phyloP scores from a whole-genome alignment of 1,140 invertebrate genomes.

The Maniola jurtina region DNA sequence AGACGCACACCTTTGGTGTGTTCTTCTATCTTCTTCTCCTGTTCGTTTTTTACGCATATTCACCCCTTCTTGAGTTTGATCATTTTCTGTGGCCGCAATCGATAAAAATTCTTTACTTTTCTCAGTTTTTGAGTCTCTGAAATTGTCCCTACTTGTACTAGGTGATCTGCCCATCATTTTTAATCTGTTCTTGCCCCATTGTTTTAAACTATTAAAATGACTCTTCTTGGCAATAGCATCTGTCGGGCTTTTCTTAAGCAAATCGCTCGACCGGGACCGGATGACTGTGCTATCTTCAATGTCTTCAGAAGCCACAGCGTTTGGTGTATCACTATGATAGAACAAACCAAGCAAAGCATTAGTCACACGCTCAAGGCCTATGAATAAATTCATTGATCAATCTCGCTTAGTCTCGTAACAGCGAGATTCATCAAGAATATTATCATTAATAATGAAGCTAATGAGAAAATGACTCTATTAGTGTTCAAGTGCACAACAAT shows the following conservation, averaged over 20 bases:
- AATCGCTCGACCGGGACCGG: constrained; percentile 84
- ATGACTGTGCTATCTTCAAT: constrained; percentile 74
- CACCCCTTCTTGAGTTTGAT: constrained; percentile 82
- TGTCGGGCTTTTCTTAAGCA: constrained; percentile 82
- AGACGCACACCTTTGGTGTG: constrained; percentile 86
- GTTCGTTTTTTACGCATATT: constrained; percentile 79
- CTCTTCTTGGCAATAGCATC: constrained; percentile 82
- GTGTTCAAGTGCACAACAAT: constrained; percentile 67
- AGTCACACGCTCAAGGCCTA: constrained; percentile 77
- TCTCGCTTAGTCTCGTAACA: constrained; percentile 66
- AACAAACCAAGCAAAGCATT: constrained; percentile 80
- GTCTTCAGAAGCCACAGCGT: constrained; percentile 80
- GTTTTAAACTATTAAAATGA: constrained; percentile 89
- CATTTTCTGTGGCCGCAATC: constrained; percentile 75
- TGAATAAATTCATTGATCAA: constrained; percentile 57
- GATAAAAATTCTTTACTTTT: constrained; percentile 66
- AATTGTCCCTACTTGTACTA: constrained; percentile 73
- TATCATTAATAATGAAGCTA: constrained; percentile 71
- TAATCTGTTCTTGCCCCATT: constrained; percentile 89
- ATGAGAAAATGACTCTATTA: constrained; percentile 74
- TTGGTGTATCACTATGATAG: constrained; percentile 80
- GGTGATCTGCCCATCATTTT: constrained; percentile 84
- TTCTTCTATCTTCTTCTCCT: constrained; percentile 77
- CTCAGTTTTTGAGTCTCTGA: constrained; percentile 71
- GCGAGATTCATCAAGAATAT: constrained; percentile 55